phyloP scores from a whole-genome alignment of 1,140 invertebrate genomes.

The Brachionus angularis region DNA sequence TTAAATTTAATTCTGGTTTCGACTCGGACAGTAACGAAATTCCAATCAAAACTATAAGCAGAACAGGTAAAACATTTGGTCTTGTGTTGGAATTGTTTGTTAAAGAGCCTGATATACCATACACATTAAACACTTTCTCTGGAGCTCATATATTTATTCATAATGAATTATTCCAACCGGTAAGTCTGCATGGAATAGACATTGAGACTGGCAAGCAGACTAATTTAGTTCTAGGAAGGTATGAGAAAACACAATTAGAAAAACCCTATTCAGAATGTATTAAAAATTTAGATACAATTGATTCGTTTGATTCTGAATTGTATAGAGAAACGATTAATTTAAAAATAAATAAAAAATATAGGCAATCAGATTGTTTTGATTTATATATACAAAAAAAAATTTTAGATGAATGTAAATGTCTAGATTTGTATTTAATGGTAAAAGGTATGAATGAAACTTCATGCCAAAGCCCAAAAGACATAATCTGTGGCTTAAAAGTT shows the following conservation, averaged over 20 bases:
- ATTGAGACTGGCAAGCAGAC: background rate
- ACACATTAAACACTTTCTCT: background rate
- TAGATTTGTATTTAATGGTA: background rate
- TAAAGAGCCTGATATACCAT: background rate
- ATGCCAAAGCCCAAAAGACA: background rate
- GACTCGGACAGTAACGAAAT: too few species aligned
- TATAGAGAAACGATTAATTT: slow-evolving; percentile 9
- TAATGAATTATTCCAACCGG: background rate
- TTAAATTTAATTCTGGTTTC: slow-evolving; percentile 8
- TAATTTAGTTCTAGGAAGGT: background rate
- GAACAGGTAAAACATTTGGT: background rate
- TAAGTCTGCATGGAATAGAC: background rate
- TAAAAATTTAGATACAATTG: slow-evolving; percentile 3
- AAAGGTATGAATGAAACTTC: background rate
- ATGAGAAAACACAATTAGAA: background rate
- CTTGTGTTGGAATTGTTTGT: slow-evolving; percentile 21
- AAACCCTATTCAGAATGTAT: slow-evolving; percentile 1
- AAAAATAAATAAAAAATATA: background rate
- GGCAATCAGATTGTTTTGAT: background rate
- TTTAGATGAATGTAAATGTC: background rate
- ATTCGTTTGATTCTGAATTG: slow-evolving; percentile 18
- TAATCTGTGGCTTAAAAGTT: background rate
- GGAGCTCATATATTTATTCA: slow-evolving; percentile 35
- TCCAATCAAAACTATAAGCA: background rate
- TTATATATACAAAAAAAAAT: background rate